These are phyloP conservation scores for Muscina levida DNA, from an alignment of 2,888 invertebrate species.

Conservation along the genomic window DNA sequence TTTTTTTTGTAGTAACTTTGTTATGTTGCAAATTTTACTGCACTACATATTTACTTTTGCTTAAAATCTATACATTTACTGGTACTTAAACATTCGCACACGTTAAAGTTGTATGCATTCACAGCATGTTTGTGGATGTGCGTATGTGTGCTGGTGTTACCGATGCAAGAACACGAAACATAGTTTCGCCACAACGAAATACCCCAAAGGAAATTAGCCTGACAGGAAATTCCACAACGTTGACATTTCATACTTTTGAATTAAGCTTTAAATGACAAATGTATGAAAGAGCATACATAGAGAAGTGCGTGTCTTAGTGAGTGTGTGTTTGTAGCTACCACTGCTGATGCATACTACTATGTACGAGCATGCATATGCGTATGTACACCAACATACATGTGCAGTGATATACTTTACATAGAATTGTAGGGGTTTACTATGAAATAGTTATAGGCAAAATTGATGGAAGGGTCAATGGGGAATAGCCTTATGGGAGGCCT, in stretches of 20 bases:
- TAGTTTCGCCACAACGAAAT: constrained; percentile 35
- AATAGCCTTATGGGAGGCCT: too few species aligned
- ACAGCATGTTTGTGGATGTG: constrained; percentile 23
- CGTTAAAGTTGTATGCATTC: constrained; percentile 8
- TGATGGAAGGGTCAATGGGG: too few species aligned
- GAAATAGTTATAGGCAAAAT: too few species aligned
- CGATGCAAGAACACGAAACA: constrained; percentile 16
- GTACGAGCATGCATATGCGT: too few species aligned
- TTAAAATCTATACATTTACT: constrained; percentile 30
- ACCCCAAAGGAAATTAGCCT: constrained; percentile 76
- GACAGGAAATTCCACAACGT: constrained; percentile 75
- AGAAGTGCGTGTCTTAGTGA: background rate
- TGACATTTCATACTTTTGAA: constrained; percentile 62
- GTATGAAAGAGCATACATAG: background rate
- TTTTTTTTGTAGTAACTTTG: background rate
- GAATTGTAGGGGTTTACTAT: too few species aligned
- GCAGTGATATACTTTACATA: background rate
- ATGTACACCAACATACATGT: background rate
- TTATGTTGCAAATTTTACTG: constrained; percentile 10
- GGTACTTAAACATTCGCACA: background rate
- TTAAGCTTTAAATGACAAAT: constrained; percentile 59
- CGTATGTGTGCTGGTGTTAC: constrained; percentile 5
- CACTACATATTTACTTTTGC: constrained; percentile 36
- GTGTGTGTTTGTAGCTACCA: too few species aligned
- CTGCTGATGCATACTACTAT: too few species aligned